Evolutionary conservation across 2,888 invertebrate species (phyloP).

Genomic region (Papilio protenor): DNA sequence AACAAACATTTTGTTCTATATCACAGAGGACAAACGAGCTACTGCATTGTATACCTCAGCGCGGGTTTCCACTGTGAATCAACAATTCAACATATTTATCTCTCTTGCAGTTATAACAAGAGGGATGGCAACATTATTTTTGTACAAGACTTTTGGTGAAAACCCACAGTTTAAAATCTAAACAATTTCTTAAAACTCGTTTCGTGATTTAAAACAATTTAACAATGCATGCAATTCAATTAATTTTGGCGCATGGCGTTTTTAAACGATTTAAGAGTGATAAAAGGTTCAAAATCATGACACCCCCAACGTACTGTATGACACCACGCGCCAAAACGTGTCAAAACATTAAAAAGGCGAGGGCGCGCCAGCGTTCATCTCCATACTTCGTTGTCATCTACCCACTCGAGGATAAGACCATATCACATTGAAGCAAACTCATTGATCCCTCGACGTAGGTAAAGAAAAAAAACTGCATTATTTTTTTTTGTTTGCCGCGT

Average conservation of each 20-base stretch:
- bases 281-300: neutral
- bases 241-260: neutral
- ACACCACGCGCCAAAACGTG: neutral
- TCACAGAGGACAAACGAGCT: no score
- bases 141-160: no score
- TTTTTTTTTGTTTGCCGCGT: conserved; percentile 63
- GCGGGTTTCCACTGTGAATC: no score
- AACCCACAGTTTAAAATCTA: no score
- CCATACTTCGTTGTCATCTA: conserved; percentile 72
- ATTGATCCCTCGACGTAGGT: conserved; percentile 79
- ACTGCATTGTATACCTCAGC: no score
- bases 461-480: conserved; percentile 67
- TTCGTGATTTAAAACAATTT: neutral
- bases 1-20: neutral
- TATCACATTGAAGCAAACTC: conserved; percentile 72
- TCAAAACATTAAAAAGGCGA: neutral
- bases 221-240: neutral
- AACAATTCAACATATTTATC: no score
- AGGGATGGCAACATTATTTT: no score
- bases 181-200: no score
- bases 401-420: conserved; percentile 68
- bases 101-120: no score
- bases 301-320: neutral
- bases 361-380: conserved; percentile 18
- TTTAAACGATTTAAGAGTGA: neutral